Percentiles rank a stretch among this genome's conserved stretches.
These are phyloP conservation scores for Pluvianellus socialis DNA, from an alignment of 2,113 vertebrate genomes.

Conservation along the genomic window DNA sequence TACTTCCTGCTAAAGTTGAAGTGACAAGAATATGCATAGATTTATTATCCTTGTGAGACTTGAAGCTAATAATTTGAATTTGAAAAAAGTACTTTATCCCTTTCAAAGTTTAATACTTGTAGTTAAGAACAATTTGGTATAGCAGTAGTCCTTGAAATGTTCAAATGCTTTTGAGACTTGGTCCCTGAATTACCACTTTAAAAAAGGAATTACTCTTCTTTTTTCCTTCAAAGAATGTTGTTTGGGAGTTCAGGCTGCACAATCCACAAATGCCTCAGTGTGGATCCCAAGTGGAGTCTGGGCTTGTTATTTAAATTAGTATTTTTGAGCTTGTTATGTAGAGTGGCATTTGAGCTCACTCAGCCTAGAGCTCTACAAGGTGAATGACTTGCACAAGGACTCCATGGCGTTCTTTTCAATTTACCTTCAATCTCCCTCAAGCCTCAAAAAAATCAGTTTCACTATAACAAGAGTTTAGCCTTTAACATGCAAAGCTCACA, in stretches of 20 bases:
- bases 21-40: conserved; percentile 16
- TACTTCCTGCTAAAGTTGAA: background rate
- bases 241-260: conserved; percentile 28
- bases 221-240: conserved; percentile 25
- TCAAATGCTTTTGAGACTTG: conserved; percentile 53
- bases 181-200: conserved; percentile 24
- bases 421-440: conserved; percentile 39
- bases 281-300: conserved; percentile 49
- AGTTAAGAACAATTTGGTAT: conserved; percentile 48
- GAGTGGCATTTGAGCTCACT: conserved; percentile 53
- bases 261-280: conserved; percentile 8
- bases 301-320: conserved; percentile 62
- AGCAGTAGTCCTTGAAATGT: conserved; percentile 56
- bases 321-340: conserved; percentile 49
- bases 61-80: conserved; percentile 32
- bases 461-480: conserved; percentile 17
- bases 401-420: conserved; percentile 31
- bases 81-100: conserved; percentile 6
- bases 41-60: conserved; percentile 33
- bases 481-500: conserved; percentile 50
- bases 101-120: conserved; percentile 51
- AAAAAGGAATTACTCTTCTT: conserved; percentile 28
- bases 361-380: conserved; percentile 49
- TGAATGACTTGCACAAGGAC: conserved; percentile 60
- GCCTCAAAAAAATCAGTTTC: conserved; percentile 37